Evolutionary conservation across 2,888 invertebrate genomes (phyloP).

Genomic region (Calliscelio sp.): DNA sequence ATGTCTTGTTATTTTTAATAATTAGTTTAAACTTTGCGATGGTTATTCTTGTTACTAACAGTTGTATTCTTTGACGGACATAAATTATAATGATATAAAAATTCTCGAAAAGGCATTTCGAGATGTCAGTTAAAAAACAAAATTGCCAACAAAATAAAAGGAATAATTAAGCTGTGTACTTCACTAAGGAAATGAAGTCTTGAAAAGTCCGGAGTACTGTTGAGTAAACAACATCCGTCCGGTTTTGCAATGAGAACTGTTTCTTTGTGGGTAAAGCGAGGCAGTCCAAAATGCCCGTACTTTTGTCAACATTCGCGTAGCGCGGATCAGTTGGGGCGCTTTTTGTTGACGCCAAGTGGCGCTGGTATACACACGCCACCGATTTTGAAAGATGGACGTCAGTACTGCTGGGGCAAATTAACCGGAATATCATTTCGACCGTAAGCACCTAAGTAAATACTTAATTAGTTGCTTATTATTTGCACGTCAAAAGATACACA

Average conservation of each 20-base stretch:
- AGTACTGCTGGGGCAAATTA: slow-evolving; percentile 78
- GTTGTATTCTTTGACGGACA: no score
- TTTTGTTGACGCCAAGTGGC: slow-evolving; percentile 64
- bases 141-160: neutral
- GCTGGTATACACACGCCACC: slow-evolving; percentile 53
- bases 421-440: slow-evolving; percentile 79
- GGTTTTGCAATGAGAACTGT: slow-evolving; percentile 23
- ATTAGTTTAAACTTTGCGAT: no score
- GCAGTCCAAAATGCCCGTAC: slow-evolving; percentile 11
- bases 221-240: slow-evolving; percentile 28
- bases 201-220: slow-evolving; percentile 8
- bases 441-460: slow-evolving; percentile 80
- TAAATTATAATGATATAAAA: no score
- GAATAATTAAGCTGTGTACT: slow-evolving; percentile 16
- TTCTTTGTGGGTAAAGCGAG: slow-evolving; percentile 13
- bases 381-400: slow-evolving; percentile 60
- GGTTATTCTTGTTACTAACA: no score
- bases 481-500: slow-evolving; percentile 75
- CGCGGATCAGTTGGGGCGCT: slow-evolving; percentile 27
- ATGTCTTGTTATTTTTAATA: no score
- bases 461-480: slow-evolving; percentile 81
- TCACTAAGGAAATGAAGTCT: slow-evolving; percentile 12
- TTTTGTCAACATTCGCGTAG: slow-evolving; percentile 49
- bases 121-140: no score
- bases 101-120: no score